A percentile compares a stretch with the other conserved stretches of the same genome.
phyloP scores from a whole-genome alignment of 2,113 vertebrate genomes.

The Syngnathus floridae region DNA sequence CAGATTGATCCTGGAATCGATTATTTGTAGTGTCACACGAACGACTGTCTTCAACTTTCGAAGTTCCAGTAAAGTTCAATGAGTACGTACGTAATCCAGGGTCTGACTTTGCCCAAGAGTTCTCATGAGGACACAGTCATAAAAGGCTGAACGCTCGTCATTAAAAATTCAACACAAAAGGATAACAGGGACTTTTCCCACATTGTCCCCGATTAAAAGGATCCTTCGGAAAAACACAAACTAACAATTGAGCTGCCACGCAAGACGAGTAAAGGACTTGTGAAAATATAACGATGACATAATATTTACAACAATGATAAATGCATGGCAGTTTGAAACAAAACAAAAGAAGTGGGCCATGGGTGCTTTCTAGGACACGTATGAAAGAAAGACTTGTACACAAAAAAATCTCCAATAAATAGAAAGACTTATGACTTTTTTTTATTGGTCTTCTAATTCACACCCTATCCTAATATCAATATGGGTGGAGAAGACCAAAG shows the following conservation, averaged over 20 bases:
- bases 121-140: not conserved
- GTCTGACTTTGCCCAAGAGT: not conserved
- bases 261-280: not conserved
- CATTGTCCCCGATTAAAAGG: not conserved
- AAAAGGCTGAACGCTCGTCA: not conserved
- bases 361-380: not conserved
- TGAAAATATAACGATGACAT: not conserved
- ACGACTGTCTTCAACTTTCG: not conserved
- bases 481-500: not conserved
- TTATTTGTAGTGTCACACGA: not conserved
- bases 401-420: conserved; percentile 4
- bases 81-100: not conserved
- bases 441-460: conserved; percentile 1
- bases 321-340: not conserved
- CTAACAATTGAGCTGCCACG: not conserved
- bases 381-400: conserved; percentile 1
- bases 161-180: not conserved
- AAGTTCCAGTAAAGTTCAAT: not conserved
- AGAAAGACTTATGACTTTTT: conserved; percentile 18
- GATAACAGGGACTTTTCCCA: not conserved
- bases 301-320: not conserved
- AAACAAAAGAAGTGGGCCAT: not conserved
- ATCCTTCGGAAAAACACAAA: not conserved
- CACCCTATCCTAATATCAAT: not conserved
- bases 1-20: not conserved